A percentile compares a stretch with the other conserved stretches of the same genome.
Evolutionary conservation across 2,113 vertebrate species (phyloP).

Genomic region (Aleadryas rufinucha): DNA sequence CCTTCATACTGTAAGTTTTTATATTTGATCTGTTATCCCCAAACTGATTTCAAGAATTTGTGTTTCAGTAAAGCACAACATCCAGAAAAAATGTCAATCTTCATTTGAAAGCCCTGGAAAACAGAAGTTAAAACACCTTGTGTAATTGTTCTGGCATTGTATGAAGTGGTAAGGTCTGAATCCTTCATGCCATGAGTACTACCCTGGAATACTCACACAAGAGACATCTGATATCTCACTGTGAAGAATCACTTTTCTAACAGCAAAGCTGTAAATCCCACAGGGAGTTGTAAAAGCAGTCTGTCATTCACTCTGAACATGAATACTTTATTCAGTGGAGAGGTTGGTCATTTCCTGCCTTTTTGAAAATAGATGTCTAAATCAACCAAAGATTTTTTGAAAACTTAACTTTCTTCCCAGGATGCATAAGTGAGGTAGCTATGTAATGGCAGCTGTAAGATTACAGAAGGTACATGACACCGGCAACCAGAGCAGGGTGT

Average conservation of each 20-base stretch:
- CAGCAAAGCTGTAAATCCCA: background rate
- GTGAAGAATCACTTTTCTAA: background rate
- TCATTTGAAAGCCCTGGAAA: background rate
- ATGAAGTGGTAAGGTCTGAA: background rate
- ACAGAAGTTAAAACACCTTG: background rate
- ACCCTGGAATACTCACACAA: background rate
- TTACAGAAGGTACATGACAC: background rate
- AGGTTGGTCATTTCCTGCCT: background rate
- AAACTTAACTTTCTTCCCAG: background rate
- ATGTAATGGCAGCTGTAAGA: background rate
- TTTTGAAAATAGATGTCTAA: background rate
- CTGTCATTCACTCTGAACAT: background rate
- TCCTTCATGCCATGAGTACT: background rate
- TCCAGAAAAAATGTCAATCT: background rate
- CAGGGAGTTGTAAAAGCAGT: background rate
- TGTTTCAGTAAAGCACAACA: background rate
- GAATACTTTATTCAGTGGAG: background rate
- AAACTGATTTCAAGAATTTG: background rate
- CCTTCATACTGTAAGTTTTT: background rate
- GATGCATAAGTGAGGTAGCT: background rate
- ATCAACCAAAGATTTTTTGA: background rate
- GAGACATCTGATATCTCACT: background rate
- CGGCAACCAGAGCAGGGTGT: background rate
- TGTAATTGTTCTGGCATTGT: background rate
- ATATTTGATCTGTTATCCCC: background rate